These are phyloP conservation scores for Piezodorus guildinii DNA, from an alignment of 1,140 invertebrate genomes.

Conservation along the genomic window DNA sequence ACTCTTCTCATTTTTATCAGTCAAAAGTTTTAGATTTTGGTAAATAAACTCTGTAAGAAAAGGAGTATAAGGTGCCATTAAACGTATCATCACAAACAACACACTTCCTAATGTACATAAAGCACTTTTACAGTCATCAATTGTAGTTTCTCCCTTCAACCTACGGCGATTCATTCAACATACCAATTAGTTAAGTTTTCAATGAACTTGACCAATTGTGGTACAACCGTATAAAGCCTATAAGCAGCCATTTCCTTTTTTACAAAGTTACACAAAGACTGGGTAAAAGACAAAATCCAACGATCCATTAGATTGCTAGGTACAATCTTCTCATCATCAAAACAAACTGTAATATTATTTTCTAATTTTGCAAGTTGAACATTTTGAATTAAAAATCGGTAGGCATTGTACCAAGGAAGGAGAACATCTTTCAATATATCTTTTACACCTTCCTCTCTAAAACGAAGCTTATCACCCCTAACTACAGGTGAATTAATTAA, in stretches of 20 bases:
- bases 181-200: slow-evolving; percentile 99
- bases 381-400: slow-evolving; percentile 73
- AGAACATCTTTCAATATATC: slow-evolving; percentile 97
- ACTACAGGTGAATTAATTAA: slow-evolving; percentile 98
- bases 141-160: slow-evolving; percentile 65
- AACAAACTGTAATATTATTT: slow-evolving; percentile 36
- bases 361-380: slow-evolving; percentile 31
- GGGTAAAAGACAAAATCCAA: slow-evolving; percentile 95
- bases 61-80: slow-evolving; percentile 96
- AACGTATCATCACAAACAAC: slow-evolving; percentile 74
- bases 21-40: slow-evolving; percentile 55
- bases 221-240: slow-evolving; percentile 89
- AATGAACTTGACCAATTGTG: slow-evolving; percentile 86
- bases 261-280: slow-evolving; percentile 69
- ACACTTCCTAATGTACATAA: slow-evolving; percentile 82
- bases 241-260: slow-evolving; percentile 90
- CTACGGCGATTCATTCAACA: slow-evolving; percentile 91
- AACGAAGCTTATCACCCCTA: slow-evolving; percentile 87
- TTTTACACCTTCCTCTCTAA: slow-evolving; percentile 93
- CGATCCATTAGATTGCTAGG: slow-evolving; percentile 84
- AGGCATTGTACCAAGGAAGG: slow-evolving; percentile 98
- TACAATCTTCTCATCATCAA: slow-evolving; percentile 37
- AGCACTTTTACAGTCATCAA: slow-evolving; percentile 67
- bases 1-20: slow-evolving; percentile 45
- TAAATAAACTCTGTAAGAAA: slow-evolving; percentile 96